Evolutionary conservation across 2,113 vertebrate genomes (phyloP).

Genomic region (Leptobrachium leishanense): DNA sequence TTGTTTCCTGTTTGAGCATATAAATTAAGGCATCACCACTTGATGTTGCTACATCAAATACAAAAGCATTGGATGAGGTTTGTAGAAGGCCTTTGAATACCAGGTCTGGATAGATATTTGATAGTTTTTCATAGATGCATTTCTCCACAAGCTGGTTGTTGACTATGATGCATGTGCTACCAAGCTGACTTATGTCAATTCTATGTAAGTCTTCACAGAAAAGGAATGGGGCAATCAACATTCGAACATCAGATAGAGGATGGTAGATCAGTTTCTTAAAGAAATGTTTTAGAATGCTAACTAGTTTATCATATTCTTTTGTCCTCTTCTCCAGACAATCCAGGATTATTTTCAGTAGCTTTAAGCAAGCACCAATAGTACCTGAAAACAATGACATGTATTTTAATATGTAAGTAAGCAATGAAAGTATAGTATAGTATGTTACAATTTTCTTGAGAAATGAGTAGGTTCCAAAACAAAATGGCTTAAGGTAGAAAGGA

Average conservation of each 20-base stretch:
- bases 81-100: conserved; percentile 19
- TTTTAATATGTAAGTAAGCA: not conserved
- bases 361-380: conserved; percentile 7
- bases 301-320: not conserved
- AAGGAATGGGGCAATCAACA: conserved; percentile 1
- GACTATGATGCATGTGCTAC: conserved; percentile 20
- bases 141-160: conserved; percentile 2
- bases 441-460: not conserved
- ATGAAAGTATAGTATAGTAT: not conserved
- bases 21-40: not conserved
- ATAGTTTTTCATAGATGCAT: conserved; percentile 22
- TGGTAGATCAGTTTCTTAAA: conserved; percentile 42
- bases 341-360: conserved; percentile 22
- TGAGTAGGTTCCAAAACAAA: too few relatives aligned
- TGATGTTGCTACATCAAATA: not conserved
- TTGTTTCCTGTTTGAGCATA: conserved; percentile 19
- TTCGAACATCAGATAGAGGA: not conserved
- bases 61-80: not conserved
- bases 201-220: not conserved
- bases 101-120: conserved; percentile 27
- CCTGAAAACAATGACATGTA: conserved; percentile 14
- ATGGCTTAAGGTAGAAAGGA: too few relatives aligned
- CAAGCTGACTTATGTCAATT: conserved; percentile 1
- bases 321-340: not conserved
- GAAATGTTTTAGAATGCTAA: conserved; percentile 24